phyloP scores from a whole-genome alignment of 1,140 invertebrate genomes.

The Formica exsecta region DNA sequence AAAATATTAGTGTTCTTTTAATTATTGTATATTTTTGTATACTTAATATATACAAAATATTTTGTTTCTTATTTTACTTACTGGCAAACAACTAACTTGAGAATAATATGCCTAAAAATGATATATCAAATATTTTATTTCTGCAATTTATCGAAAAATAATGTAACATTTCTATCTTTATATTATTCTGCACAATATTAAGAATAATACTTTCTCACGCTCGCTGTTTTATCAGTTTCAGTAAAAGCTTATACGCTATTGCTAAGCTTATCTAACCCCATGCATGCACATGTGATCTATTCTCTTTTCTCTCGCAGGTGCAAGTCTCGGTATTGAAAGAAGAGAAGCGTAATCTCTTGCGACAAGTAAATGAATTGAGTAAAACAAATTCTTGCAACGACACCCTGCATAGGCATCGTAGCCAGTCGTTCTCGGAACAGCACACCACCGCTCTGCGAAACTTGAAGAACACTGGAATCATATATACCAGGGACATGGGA shows the following conservation, averaged over 20 bases:
- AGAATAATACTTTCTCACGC: slow-evolving; percentile 14
- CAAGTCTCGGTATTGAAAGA: slow-evolving; percentile 91
- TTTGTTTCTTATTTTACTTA: not conserved
- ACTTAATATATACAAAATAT: not conserved
- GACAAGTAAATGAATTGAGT: slow-evolving; percentile 86
- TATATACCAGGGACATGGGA: slow-evolving; percentile 88
- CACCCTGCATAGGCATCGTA: slow-evolving; percentile 82
- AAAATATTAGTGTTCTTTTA: not conserved
- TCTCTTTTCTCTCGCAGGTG: slow-evolving; percentile 83
- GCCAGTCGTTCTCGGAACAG: slow-evolving; percentile 83
- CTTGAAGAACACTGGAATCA: slow-evolving; percentile 72
- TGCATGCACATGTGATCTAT: slow-evolving; percentile 9
- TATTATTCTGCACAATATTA: not conserved
- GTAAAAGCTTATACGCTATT: slow-evolving; percentile 19
- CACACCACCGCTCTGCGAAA: slow-evolving; percentile 61
- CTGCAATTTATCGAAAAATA: not conserved
- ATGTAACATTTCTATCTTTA: not conserved
- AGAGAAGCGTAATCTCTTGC: slow-evolving; percentile 90
- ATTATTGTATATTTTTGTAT: not conserved
- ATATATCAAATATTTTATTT: not conserved
- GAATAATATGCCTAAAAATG: not conserved
- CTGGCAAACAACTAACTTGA: not conserved
- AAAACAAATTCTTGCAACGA: slow-evolving; percentile 78
- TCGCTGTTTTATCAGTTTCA: slow-evolving; percentile 8
- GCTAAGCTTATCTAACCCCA: slow-evolving; percentile 18